A percentile compares a stretch with the other conserved stretches of the same genome.
phyloP scores from a whole-genome alignment of 2,888 invertebrate genomes.

The Torymus aiolomorphi region DNA sequence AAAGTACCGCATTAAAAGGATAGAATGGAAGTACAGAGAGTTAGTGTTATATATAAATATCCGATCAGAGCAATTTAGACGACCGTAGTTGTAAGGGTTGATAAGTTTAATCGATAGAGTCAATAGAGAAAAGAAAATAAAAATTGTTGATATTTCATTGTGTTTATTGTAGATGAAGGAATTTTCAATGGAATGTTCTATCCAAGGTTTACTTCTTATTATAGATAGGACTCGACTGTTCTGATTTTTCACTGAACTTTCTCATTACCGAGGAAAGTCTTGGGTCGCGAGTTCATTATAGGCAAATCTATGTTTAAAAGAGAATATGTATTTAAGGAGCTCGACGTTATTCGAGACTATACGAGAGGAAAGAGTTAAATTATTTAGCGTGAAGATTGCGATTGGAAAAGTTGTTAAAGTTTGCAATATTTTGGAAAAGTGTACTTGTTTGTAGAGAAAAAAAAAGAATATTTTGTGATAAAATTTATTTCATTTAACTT shows the following conservation, averaged over 20 bases:
- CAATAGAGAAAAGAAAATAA: not conserved
- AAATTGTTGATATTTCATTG: slow-evolving; percentile 32
- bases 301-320: slow-evolving; percentile 27
- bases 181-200: slow-evolving; percentile 37
- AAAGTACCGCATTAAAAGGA: too few relatives aligned
- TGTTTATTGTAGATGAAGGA: slow-evolving; percentile 8
- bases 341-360: slow-evolving; percentile 11
- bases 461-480: slow-evolving; percentile 49
- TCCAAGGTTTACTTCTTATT: slow-evolving; percentile 24
- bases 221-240: slow-evolving; percentile 37
- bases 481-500: slow-evolving; percentile 30
- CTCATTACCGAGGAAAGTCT: slow-evolving; percentile 38
- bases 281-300: slow-evolving; percentile 42
- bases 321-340: slow-evolving; percentile 32
- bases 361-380: slow-evolving; percentile 29
- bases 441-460: slow-evolving; percentile 18
- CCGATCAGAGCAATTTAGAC: not conserved
- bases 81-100: not conserved
- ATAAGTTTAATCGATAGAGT: not conserved
- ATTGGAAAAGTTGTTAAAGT: slow-evolving; percentile 35
- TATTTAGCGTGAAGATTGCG: slow-evolving; percentile 26
- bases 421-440: slow-evolving; percentile 22
- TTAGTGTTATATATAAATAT: too few relatives aligned
- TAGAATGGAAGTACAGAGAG: too few relatives aligned
- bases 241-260: slow-evolving; percentile 46